Conservation (phyloP, 2,888 invertebrate genomes). For the Clitarchus hookeri region DNA sequence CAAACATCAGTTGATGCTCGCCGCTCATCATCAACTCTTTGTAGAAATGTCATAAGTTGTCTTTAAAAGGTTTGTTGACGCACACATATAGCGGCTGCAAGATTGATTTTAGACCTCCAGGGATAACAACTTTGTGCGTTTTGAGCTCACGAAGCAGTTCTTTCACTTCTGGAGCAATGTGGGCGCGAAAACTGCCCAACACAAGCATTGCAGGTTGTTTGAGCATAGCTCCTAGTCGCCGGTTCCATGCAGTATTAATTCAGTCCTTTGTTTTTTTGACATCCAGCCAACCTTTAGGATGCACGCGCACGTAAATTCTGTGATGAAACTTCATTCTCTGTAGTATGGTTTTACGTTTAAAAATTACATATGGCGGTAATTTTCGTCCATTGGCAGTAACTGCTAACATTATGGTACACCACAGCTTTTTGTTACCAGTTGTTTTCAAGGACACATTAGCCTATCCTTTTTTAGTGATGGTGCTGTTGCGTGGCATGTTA, state of each 20-base stretch:
- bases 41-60: too few species aligned
- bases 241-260: background rate
- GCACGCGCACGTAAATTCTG: background rate
- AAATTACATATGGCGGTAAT: background rate
- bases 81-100: conserved; percentile 6
- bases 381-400: background rate
- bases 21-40: too few species aligned
- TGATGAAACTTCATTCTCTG: background rate
- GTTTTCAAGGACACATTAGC: background rate
- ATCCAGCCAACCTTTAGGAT: background rate
- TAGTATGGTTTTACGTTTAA: background rate
- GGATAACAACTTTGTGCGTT: background rate
- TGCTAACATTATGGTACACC: background rate
- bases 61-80: background rate
- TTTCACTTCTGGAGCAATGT: background rate
- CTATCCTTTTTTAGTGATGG: background rate
- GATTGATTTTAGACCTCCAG: background rate
- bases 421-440: background rate
- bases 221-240: background rate
- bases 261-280: background rate
- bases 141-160: background rate
- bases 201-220: background rate
- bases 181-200: background rate
- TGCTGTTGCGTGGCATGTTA: background rate
- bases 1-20: too few species aligned